A percentile compares a stretch with the other conserved stretches of the same genome.
Conservation (phyloP, 2,888 invertebrate species). For the Rhyacophila evoluta region DNA sequence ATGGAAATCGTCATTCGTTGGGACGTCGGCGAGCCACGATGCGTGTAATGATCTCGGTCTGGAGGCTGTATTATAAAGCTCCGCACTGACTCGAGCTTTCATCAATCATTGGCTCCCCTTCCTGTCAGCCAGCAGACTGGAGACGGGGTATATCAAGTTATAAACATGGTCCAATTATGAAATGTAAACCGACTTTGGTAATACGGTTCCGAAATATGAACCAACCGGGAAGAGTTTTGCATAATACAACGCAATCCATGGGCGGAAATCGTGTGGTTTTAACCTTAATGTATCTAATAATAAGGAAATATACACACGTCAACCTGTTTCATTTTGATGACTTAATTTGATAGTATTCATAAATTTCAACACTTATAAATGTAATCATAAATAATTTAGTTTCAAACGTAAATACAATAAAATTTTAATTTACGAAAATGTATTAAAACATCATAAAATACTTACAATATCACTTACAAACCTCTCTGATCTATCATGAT, state of each 20-base stretch:
- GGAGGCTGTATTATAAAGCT: not conserved
- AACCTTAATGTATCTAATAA: not conserved
- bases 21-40: not conserved
- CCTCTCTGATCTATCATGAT: no score
- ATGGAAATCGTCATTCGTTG: constrained; percentile 9
- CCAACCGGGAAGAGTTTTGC: not conserved
- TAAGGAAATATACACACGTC: not conserved
- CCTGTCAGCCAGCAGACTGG: constrained; percentile 36
- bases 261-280: not conserved
- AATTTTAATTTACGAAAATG: no score
- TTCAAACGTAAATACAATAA: no score
- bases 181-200: constrained; percentile 12
- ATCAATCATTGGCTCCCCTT: constrained; percentile 40
- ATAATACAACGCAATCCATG: not conserved
- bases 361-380: no score
- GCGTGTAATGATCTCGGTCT: constrained; percentile 22
- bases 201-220: constrained; percentile 17
- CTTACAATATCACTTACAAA: no score
- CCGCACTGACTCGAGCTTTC: not conserved
- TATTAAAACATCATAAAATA: no score
- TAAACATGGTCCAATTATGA: constrained; percentile 24
- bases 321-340: no score
- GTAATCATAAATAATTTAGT: no score
- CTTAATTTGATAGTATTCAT: no score
- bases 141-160: constrained; percentile 24